Conservation (phyloP, 2,797 vertebrate species). For the Mus caroli region DNA sequence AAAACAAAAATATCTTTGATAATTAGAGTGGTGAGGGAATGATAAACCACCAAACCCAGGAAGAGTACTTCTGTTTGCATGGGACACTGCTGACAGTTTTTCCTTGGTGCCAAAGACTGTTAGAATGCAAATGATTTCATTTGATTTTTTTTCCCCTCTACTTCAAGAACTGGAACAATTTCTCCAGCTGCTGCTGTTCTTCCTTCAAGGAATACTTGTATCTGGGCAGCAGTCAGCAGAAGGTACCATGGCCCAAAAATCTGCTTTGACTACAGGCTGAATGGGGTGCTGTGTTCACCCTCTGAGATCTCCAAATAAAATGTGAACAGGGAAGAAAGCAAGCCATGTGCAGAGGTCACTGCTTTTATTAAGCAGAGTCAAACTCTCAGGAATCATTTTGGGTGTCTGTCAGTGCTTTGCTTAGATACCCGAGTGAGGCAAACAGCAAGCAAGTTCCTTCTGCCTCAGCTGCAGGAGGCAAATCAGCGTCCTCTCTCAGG, state of each 20-base stretch:
- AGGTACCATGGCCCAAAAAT: neutral
- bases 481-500: neutral
- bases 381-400: constrained; percentile 57
- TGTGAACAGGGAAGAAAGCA: constrained; percentile 28
- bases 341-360: neutral
- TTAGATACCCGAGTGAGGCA: neutral
- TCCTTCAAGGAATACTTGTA: constrained; percentile 72
- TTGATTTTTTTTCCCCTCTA: constrained; percentile 35
- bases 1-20: constrained; percentile 84
- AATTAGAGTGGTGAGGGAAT: constrained; percentile 79
- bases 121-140: constrained; percentile 81
- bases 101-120: constrained; percentile 80
- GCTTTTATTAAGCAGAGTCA: constrained; percentile 52
- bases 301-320: constrained; percentile 24
- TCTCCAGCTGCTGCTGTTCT: constrained; percentile 62
- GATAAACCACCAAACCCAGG: constrained; percentile 1
- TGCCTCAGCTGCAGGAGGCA: neutral
- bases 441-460: neutral
- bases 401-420: constrained; percentile 31
- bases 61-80: constrained; percentile 70
- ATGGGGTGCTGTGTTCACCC: neutral
- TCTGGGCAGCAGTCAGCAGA: constrained; percentile 61
- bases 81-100: constrained; percentile 66
- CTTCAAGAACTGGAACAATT: constrained; percentile 70
- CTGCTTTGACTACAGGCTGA: constrained; percentile 33